Evolutionary conservation across 2,797 vertebrate species (phyloP).

Genomic region (Rhinella marina): DNA sequence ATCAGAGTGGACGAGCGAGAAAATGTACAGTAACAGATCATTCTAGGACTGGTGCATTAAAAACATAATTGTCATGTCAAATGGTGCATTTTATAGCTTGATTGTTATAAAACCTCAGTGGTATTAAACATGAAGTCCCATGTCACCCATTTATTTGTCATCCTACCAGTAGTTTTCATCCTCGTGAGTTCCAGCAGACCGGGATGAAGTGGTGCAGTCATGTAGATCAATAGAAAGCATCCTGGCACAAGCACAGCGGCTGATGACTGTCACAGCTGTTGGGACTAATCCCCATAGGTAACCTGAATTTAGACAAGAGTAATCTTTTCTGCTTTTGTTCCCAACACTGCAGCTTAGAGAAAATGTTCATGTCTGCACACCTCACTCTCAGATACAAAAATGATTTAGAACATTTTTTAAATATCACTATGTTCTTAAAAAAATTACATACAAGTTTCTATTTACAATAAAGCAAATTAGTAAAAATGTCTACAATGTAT

Average conservation of each 20-base stretch:
- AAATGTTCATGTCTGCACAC: neutral
- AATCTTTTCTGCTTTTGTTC: slow-evolving; percentile 27
- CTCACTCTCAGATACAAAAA: too few species aligned
- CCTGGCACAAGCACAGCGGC: slow-evolving; percentile 32
- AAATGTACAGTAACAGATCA: slow-evolving; percentile 16
- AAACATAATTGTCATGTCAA: slow-evolving; percentile 41
- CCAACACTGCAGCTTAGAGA: slow-evolving; percentile 15
- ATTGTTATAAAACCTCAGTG: slow-evolving; percentile 41
- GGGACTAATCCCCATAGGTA: slow-evolving; percentile 58
- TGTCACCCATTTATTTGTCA: slow-evolving; percentile 36
- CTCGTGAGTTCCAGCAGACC: slow-evolving; percentile 36
- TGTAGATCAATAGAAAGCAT: slow-evolving; percentile 47
- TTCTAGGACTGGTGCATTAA: slow-evolving; percentile 41
- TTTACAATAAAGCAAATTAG: too few species aligned
- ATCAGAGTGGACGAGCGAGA: neutral
- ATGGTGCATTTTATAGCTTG: slow-evolving; percentile 46
- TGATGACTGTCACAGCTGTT: slow-evolving; percentile 43
- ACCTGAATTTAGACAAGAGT: slow-evolving; percentile 32
- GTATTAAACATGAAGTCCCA: slow-evolving; percentile 43
- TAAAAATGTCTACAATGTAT: too few species aligned
- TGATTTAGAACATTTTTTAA: too few species aligned
- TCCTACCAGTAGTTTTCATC: slow-evolving; percentile 33
- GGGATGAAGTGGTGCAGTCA: slow-evolving; percentile 55
- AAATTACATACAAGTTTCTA: too few species aligned
- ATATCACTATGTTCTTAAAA: too few species aligned